Percentiles rank a stretch among this genome's conserved stretches.
Evolutionary conservation across 2,797 vertebrate species (phyloP).

Genomic region (Champsocephalus gunnari): DNA sequence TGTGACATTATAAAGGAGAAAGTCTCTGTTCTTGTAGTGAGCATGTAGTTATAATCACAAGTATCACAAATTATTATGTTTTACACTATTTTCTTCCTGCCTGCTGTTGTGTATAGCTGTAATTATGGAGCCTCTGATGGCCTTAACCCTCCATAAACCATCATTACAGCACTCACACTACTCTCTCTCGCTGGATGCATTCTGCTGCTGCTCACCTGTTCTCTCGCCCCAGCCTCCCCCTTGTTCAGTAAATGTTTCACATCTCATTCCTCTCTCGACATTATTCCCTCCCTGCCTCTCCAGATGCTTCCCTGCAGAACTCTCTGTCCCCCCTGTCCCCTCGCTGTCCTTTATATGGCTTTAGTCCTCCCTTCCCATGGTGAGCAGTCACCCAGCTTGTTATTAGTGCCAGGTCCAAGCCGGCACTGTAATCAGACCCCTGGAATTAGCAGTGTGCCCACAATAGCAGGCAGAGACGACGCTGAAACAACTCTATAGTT

Average conservation of each 20-base stretch:
- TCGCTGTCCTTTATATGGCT: constrained; percentile 47
- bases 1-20: constrained; percentile 32
- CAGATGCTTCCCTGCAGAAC: constrained; percentile 29
- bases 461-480: constrained; percentile 56
- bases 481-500: constrained; percentile 65
- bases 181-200: constrained; percentile 35
- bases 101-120: constrained; percentile 57
- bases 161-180: constrained; percentile 62
- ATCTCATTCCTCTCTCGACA: constrained; percentile 38
- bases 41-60: constrained; percentile 43
- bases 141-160: constrained; percentile 59
- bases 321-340: constrained; percentile 37
- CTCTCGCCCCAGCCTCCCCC: constrained; percentile 1
- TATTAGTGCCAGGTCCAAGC: constrained; percentile 72
- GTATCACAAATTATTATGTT: constrained; percentile 41
- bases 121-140: constrained; percentile 76
- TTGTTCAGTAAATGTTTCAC: constrained; percentile 46
- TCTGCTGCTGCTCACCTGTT: constrained; percentile 19
- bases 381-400: constrained; percentile 62
- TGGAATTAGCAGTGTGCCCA: constrained; percentile 72
- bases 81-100: constrained; percentile 20
- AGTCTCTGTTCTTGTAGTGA: constrained; percentile 22
- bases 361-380: constrained; percentile 50
- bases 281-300: constrained; percentile 31
- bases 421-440: constrained; percentile 70